A percentile compares a stretch with the other conserved stretches of the same genome.
phyloP scores from a whole-genome alignment of 1,140 invertebrate genomes.

The Eurosta solidaginis region DNA sequence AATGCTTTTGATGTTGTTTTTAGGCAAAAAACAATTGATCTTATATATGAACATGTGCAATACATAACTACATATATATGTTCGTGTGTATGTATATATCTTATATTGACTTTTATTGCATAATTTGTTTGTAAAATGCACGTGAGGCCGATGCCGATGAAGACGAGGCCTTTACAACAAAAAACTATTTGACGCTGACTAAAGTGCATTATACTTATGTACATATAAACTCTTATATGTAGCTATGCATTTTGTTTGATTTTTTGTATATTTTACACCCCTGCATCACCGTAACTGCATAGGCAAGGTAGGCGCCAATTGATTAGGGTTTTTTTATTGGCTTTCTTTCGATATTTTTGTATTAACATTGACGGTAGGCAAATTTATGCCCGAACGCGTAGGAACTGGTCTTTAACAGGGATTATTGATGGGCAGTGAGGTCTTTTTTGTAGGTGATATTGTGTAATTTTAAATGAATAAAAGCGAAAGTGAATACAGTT shows the following conservation, averaged over 20 bases:
- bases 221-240: no score
- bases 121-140: constrained; percentile 9
- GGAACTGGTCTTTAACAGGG: background rate
- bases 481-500: background rate
- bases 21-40: background rate
- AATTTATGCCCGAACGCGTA: background rate
- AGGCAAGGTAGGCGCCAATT: background rate
- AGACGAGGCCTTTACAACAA: background rate
- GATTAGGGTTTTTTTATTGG: background rate
- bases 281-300: no score
- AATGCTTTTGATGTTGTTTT: background rate
- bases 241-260: no score
- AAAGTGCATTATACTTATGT: background rate
- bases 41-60: no score
- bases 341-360: background rate
- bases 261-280: no score
- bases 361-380: background rate
- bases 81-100: background rate
- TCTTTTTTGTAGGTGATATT: background rate
- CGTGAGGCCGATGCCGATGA: background rate
- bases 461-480: background rate
- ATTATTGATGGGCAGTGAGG: background rate
- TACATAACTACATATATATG: background rate
- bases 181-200: background rate
- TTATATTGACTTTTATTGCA: constrained; percentile 18